phyloP scores from a whole-genome alignment of 2,797 vertebrate species.

The Pipistrellus kuhlii region DNA sequence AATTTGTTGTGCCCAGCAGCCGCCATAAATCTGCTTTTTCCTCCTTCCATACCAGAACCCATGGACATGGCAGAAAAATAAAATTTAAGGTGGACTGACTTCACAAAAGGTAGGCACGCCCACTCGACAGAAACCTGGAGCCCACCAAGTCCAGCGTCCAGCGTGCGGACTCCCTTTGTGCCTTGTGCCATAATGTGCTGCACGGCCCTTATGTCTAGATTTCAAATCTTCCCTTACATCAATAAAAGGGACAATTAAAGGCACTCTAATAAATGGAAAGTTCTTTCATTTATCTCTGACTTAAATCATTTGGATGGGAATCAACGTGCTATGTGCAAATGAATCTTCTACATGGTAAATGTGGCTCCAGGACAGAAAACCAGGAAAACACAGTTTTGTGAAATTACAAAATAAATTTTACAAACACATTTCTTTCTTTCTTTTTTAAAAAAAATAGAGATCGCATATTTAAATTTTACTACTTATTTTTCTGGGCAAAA shows the following conservation, averaged over 20 bases:
- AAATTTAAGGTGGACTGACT: conserved; percentile 86
- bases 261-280: background rate
- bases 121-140: background rate
- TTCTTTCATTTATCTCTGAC: conserved; percentile 29
- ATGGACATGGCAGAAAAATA: conserved; percentile 87
- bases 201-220: background rate
- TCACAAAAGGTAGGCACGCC: conserved; percentile 66
- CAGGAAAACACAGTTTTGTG: background rate
- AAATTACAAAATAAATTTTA: background rate
- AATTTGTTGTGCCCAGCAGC: conserved; percentile 98
- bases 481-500: conserved; percentile 49
- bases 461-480: background rate
- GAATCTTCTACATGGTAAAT: background rate
- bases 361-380: background rate
- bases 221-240: background rate
- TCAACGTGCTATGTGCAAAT: background rate
- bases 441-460: background rate
- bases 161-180: background rate
- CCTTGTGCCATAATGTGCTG: background rate
- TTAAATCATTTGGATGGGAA: conserved; percentile 28
- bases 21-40: conserved; percentile 97
- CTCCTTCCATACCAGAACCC: conserved; percentile 91
- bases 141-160: background rate
- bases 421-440: background rate
- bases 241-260: background rate